Evolutionary conservation across 2,888 invertebrate genomes (phyloP).

Genomic region (Drosophila subsilvestris): DNA sequence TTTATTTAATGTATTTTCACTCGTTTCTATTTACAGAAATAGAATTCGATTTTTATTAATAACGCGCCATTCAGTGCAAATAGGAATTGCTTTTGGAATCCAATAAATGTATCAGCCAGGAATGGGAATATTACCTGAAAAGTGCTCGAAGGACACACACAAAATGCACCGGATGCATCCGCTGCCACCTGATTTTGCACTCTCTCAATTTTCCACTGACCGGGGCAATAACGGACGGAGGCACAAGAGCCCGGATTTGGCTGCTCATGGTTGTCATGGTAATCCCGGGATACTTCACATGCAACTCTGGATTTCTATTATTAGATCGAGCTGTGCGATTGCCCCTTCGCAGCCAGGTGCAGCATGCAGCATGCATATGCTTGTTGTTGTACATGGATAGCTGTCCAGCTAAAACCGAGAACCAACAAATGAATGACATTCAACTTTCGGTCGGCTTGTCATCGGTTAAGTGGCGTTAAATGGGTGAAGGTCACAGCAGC

Average conservation of each 20-base stretch:
- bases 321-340: constrained; percentile 27
- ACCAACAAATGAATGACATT: constrained; percentile 43
- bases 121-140: background rate
- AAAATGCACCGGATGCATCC: background rate
- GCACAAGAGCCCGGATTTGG: constrained; percentile 28
- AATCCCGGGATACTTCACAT: constrained; percentile 32
- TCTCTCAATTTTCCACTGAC: background rate
- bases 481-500: constrained; percentile 77
- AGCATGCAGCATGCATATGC: background rate
- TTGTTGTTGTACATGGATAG: background rate
- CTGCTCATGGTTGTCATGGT: constrained; percentile 56
- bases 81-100: background rate
- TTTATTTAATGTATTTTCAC: constrained; percentile 12
- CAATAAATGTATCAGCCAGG: background rate
- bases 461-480: constrained; percentile 64
- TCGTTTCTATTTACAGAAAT: constrained; percentile 18
- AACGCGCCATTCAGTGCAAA: constrained; percentile 6
- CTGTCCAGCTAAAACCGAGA: constrained; percentile 1
- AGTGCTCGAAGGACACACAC: constrained; percentile 2
- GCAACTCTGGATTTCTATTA: constrained; percentile 30
- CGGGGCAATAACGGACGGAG: background rate
- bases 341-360: background rate
- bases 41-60: constrained; percentile 34
- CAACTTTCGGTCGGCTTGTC: constrained; percentile 60
- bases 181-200: background rate